Evolutionary conservation across 37 sponge, comb jelly and placozoan genomes (phyloP).

Genomic region (Oopsacas minuta): DNA sequence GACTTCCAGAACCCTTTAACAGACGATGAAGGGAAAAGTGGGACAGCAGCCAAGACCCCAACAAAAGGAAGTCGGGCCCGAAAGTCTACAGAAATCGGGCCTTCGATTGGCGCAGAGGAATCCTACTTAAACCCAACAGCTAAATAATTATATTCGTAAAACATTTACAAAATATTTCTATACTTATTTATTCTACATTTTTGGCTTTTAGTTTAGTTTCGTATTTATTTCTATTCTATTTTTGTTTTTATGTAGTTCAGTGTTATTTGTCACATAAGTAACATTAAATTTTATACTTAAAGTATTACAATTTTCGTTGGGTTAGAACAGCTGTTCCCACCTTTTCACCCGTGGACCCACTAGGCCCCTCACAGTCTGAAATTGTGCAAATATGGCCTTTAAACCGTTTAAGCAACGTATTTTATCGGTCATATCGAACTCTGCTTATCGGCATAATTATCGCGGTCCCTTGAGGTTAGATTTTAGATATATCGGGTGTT

Average conservation of each 20-base stretch:
- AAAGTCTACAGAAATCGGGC: background rate
- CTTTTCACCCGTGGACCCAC: too few relatives aligned
- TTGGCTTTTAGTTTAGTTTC: background rate
- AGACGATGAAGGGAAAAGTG: background rate
- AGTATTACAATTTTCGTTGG: too few relatives aligned
- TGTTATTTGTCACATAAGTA: background rate
- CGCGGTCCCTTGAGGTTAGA: too few relatives aligned
- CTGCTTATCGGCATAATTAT: too few relatives aligned
- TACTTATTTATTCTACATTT: background rate
- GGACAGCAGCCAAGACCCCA: background rate
- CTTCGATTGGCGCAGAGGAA: background rate
- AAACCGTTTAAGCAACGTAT: too few relatives aligned
- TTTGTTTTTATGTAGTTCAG: background rate
- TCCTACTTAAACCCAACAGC: background rate
- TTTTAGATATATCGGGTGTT: too few relatives aligned
- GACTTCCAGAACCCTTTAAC: conserved; percentile 10
- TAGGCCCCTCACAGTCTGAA: too few relatives aligned
- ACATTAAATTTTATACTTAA: background rate
- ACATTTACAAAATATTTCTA: background rate
- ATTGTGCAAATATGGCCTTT: too few relatives aligned
- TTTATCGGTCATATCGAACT: too few relatives aligned
- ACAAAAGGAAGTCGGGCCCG: background rate
- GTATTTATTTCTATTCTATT: background rate
- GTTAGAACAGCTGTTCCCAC: too few relatives aligned
- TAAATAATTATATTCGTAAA: background rate